Conservation (phyloP, 2,888 invertebrate genomes). For the Silvanus unidentatus region DNA sequence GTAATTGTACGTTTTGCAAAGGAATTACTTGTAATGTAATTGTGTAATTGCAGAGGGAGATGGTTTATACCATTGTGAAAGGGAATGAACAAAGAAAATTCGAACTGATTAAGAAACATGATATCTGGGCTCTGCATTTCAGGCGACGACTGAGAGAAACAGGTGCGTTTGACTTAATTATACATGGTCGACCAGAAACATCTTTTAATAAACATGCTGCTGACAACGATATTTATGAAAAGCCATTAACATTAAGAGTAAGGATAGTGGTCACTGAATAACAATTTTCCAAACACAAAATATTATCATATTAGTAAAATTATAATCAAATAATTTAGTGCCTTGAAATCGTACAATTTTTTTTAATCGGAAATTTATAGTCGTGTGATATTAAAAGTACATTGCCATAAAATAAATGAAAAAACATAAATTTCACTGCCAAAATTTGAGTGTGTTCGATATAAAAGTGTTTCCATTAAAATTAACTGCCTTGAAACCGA, state of each 20-base stretch:
- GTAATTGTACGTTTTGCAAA: slow-evolving; percentile 6
- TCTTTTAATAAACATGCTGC: slow-evolving; percentile 22
- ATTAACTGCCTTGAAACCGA: slow-evolving; percentile 14
- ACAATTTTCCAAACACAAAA: slow-evolving; percentile 7
- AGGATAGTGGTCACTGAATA: slow-evolving; percentile 38
- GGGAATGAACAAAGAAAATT: slow-evolving; percentile 56
- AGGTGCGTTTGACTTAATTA: slow-evolving; percentile 51
- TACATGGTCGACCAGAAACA: slow-evolving; percentile 48
- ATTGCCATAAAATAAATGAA: slow-evolving; percentile 19
- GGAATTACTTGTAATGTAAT: slow-evolving; percentile 1
- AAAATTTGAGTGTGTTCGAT: slow-evolving; percentile 22
- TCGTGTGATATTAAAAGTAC: slow-evolving; percentile 21
- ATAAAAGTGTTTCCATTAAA: slow-evolving; percentile 3
- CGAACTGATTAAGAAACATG: slow-evolving; percentile 52
- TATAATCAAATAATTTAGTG: slow-evolving; percentile 2
- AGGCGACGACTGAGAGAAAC: slow-evolving; percentile 50
- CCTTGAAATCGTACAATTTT: background rate
- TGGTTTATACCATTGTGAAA: slow-evolving; percentile 53
- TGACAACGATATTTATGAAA: slow-evolving; percentile 49
- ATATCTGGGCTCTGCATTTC: slow-evolving; percentile 57
- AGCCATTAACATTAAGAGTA: slow-evolving; percentile 51
- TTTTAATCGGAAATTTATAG: too few species aligned
- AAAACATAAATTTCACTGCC: slow-evolving; percentile 23
- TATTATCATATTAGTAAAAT: too few species aligned
- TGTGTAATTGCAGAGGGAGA: slow-evolving; percentile 49